Conservation (phyloP, 2,113 vertebrate species). For the Mesembrinibis cayennensis region DNA sequence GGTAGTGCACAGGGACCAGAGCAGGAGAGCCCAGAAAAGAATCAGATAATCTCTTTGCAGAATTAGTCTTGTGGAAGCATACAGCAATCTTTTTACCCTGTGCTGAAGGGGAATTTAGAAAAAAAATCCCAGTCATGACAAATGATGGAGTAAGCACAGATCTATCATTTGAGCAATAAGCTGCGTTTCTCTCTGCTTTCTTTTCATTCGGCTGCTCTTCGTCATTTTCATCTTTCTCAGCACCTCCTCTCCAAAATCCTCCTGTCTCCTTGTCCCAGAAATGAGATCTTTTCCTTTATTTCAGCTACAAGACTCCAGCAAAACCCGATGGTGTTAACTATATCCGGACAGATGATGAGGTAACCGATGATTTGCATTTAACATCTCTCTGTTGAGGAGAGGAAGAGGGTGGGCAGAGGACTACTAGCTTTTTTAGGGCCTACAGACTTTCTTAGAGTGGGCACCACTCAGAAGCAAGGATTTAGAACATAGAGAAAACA, state of each 20-base stretch:
- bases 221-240: background rate
- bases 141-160: background rate
- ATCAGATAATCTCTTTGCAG: background rate
- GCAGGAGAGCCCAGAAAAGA: background rate
- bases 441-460: background rate
- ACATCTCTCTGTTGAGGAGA: background rate
- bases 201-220: background rate
- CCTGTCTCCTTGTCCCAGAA: background rate
- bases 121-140: background rate
- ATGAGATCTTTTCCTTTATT: conserved; percentile 40
- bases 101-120: background rate
- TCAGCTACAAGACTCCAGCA: conserved; percentile 87
- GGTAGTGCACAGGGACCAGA: background rate
- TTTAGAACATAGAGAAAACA: conserved; percentile 33
- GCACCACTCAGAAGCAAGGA: background rate
- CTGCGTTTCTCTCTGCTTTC: background rate
- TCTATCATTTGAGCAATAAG: background rate
- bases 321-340: conserved; percentile 86
- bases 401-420: conserved; percentile 34
- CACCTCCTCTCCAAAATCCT: background rate
- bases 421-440: background rate
- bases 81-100: background rate
- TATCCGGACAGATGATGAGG: conserved; percentile 92
- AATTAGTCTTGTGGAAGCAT: background rate
- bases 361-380: conserved; percentile 62